phyloP scores from a whole-genome alignment of 2,797 vertebrate genomes.

The Cirrhinus molitorella region DNA sequence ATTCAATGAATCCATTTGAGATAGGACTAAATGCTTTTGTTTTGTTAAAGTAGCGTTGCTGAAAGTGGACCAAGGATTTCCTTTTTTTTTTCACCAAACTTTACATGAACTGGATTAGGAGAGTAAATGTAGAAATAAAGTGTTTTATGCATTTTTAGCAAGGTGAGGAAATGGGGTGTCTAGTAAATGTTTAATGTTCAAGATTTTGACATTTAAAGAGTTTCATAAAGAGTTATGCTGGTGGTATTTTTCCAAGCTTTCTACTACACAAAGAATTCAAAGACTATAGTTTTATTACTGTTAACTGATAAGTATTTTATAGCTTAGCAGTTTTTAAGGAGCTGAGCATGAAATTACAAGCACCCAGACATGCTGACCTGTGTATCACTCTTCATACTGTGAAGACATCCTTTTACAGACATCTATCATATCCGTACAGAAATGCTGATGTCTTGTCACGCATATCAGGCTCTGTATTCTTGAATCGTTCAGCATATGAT shows the following conservation, averaged over 20 bases:
- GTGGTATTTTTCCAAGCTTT: background rate
- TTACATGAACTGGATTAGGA: too few species aligned
- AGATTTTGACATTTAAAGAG: background rate
- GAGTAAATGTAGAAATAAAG: too few species aligned
- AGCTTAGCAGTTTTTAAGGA: constrained; percentile 8
- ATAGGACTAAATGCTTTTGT: too few species aligned
- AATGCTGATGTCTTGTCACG: constrained; percentile 31
- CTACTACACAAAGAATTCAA: background rate
- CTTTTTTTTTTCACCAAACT: too few species aligned
- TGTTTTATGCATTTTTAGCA: too few species aligned
- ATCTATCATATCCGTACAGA: constrained; percentile 13
- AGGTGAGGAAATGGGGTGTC: too few species aligned
- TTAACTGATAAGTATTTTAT: background rate
- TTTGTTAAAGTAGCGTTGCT: too few species aligned
- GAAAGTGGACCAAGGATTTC: too few species aligned
- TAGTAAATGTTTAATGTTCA: background rate
- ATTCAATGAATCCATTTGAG: too few species aligned
- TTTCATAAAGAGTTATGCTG: background rate
- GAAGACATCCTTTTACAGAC: constrained; percentile 9
- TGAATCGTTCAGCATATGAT: constrained; percentile 38
- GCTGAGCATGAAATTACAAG: background rate
- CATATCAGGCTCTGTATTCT: background rate
- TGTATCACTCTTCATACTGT: constrained; percentile 10
- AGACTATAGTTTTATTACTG: background rate
- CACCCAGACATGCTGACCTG: constrained; percentile 18